phyloP scores from a whole-genome alignment of 2,888 invertebrate species.

The Campopleginae sp. region DNA sequence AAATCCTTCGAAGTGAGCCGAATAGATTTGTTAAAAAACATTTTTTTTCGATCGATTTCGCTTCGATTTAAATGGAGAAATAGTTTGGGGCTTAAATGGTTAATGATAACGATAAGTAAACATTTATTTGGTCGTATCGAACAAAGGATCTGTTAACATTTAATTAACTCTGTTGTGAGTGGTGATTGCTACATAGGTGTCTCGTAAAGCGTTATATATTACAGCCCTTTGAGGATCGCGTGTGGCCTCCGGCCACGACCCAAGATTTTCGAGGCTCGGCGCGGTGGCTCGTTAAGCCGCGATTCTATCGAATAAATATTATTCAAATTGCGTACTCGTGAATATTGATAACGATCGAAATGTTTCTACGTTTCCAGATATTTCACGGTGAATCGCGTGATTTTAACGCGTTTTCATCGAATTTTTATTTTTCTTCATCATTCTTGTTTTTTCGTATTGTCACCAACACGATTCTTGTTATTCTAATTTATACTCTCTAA shows the following conservation, averaged over 20 bases:
- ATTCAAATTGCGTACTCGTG: conserved; percentile 51
- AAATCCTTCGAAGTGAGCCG: not conserved
- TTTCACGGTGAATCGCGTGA: conserved; percentile 45
- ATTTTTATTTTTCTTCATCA: conserved; percentile 14
- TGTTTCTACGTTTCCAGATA: conserved; percentile 24
- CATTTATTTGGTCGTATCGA: conserved; percentile 29
- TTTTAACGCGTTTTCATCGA: conserved; percentile 39
- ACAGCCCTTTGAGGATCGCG: conserved; percentile 54
- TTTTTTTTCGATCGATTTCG: not conserved
- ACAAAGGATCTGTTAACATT: conserved; percentile 45
- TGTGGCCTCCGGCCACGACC: conserved; percentile 55
- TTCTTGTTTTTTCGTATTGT: conserved; percentile 20
- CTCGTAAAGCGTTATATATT: conserved; percentile 43
- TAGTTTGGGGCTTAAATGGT: not conserved
- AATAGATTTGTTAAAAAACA: not conserved
- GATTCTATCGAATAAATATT: conserved; percentile 49
- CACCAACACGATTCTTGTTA: conserved; percentile 27
- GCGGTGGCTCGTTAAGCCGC: conserved; percentile 61
- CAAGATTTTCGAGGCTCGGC: conserved; percentile 61
- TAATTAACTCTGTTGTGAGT: conserved; percentile 35
- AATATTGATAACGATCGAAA: conserved; percentile 49
- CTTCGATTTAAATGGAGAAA: not conserved
- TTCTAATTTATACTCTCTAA: conserved; percentile 53
- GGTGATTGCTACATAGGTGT: conserved; percentile 31
- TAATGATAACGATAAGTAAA: conserved; percentile 34